phyloP scores from a whole-genome alignment of 2,113 vertebrate species.

The Ceyx melanurus region DNA sequence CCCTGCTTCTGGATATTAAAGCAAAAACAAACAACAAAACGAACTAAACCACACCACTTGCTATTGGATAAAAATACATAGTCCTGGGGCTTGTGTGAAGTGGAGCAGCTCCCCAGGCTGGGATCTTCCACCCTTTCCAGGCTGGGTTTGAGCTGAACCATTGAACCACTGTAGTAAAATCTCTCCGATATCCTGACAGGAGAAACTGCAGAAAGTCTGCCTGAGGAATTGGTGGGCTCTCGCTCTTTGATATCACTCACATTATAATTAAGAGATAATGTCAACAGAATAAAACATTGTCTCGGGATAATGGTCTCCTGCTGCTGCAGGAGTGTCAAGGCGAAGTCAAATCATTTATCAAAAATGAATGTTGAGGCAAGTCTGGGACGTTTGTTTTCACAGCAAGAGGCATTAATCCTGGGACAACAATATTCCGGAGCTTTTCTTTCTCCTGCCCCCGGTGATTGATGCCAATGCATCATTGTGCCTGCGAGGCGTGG shows the following conservation, averaged over 20 bases:
- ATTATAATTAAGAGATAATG: conserved; percentile 78
- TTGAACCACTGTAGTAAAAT: neutral
- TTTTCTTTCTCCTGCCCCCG: neutral
- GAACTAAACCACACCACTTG: neutral
- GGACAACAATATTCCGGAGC: neutral
- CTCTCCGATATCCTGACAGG: neutral
- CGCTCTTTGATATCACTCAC: conserved; percentile 39
- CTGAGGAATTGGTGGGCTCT: conserved; percentile 57
- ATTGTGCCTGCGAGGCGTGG: neutral
- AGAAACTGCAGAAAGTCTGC: neutral
- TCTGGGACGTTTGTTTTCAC: conserved; percentile 45
- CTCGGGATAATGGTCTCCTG: conserved; percentile 67
- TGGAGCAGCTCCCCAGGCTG: neutral
- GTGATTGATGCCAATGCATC: conserved; percentile 26
- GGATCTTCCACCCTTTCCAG: neutral
- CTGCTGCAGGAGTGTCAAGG: conserved; percentile 68
- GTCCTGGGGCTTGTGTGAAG: neutral
- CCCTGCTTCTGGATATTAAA: neutral
- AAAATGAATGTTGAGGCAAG: conserved; percentile 28
- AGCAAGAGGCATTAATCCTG: conserved; percentile 54
- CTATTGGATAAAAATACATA: neutral
- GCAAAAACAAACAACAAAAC: rapidly evolving
- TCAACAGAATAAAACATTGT: conserved; percentile 69
- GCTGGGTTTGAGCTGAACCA: neutral
- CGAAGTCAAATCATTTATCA: conserved; percentile 72